Conservation (phyloP, 2,113 vertebrate genomes). For the Melanerpes aurifrons region DNA sequence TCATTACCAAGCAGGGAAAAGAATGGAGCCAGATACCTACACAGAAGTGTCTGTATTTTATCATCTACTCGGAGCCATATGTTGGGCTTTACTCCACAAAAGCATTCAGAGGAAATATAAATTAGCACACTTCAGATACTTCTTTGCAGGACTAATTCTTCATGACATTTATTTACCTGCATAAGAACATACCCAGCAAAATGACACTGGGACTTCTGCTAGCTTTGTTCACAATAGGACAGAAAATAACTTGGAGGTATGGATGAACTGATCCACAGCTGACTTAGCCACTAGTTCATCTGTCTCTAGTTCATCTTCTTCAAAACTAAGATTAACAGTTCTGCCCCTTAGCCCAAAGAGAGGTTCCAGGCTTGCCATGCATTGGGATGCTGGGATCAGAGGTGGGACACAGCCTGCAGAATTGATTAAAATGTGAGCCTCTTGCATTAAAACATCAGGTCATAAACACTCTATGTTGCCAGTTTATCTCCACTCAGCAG, state of each 20-base stretch:
- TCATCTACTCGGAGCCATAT: background rate
- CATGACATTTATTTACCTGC: background rate
- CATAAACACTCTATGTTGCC: background rate
- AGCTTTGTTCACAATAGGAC: background rate
- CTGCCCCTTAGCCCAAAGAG: background rate
- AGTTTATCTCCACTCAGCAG: background rate
- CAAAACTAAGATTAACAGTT: background rate
- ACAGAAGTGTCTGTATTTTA: background rate
- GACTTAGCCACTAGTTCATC: background rate
- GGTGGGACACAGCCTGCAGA: background rate
- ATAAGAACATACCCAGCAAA: background rate
- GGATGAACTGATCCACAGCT: background rate
- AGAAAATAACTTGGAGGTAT: background rate
- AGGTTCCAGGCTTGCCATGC: background rate
- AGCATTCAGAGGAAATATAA: background rate
- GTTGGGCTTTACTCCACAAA: background rate
- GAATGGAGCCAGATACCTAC: slow-evolving; percentile 9
- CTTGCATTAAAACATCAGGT: background rate
- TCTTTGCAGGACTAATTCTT: background rate
- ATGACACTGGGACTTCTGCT: background rate
- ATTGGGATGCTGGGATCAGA: background rate
- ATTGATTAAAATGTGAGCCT: background rate
- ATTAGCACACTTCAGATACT: background rate
- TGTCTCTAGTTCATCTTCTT: background rate
- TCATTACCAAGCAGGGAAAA: background rate